Base-by-base conservation (phyloP, 2,113 vertebrate species). In the Bubo scandiacus region DNA sequence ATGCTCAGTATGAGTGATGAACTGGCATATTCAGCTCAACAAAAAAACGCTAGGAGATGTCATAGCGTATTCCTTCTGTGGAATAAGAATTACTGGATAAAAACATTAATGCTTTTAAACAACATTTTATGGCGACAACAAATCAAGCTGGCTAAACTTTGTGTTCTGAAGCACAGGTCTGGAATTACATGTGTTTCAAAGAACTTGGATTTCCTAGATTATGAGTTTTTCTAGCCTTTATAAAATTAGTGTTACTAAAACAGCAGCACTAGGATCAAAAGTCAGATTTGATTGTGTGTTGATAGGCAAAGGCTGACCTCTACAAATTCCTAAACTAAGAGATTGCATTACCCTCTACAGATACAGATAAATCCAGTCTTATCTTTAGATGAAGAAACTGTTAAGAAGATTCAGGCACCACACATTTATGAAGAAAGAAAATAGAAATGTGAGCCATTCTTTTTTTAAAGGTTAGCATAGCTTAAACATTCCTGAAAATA, bases 301-400 rank as follows among this genome's bases (percentile, higher is more conserved):
- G 78, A 87, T 59, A 90, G 79, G 81, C 75, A 90, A 95, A 94
- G 86, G 49, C 61, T 88, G 94, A 88, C 87, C 92, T 90, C 75
- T 82, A 94, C 80, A 91, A 87, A 97, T 95, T 95, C 86, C 92
- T 94, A 29, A 84, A 66, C 57, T 32, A 79, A 72, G 27, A 72
- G 52, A 92, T 14, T 70, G 73, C 62, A 45, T 73, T 95, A 77
- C 29, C 30, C 62, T 92, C 52, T 79, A 55, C 65, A 94, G 80
- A 40, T 75, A 86, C 52, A 96, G 91, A 95, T 85, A 81, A 95
- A 96, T 67, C 45, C 70, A 75, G 30, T 70, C 87, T 95, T 94
- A 95, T 95, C 97, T 97, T 87, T 62, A 92, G 95, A 95, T 96
- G 94, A 91, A 96, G 86, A 82, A 95, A 91, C 58, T 92, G 88